Evolutionary conservation across 2,797 vertebrate genomes (phyloP).

Genomic region (Dendrocincla fuliginosa): DNA sequence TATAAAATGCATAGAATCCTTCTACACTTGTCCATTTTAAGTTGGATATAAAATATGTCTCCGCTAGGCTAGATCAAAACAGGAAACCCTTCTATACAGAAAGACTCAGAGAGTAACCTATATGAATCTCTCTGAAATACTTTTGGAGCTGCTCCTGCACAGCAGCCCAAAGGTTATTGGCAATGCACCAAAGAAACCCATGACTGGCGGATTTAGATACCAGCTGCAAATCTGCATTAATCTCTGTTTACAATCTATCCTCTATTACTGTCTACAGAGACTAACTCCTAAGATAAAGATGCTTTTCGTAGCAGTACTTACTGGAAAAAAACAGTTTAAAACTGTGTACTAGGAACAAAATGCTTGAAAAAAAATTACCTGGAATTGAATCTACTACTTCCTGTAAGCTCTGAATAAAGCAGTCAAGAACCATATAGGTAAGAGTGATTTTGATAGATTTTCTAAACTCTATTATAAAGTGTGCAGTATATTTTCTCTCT

Average conservation of each 20-base stretch:
- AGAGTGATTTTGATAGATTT: not conserved
- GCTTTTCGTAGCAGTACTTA: not conserved
- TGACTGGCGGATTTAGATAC: constrained; percentile 6
- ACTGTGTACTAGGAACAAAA: not conserved
- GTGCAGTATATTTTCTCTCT: not conserved
- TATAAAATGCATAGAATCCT: not conserved
- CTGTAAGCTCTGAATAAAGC: not conserved
- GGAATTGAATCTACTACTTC: not conserved
- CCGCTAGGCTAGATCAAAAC: not conserved
- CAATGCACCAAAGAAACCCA: constrained; percentile 11
- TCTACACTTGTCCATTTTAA: not conserved
- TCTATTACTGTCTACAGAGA: not conserved
- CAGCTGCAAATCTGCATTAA: constrained; percentile 38
- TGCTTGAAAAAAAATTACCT: not conserved
- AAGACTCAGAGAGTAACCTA: not conserved
- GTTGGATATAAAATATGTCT: not conserved
- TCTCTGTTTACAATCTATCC: constrained; percentile 38
- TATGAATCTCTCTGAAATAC: not conserved
- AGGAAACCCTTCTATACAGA: not conserved
- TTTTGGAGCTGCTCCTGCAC: not conserved
- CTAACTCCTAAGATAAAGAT: not conserved
- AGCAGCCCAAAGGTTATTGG: constrained; percentile 23
- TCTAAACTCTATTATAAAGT: not conserved
- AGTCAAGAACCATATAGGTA: not conserved
- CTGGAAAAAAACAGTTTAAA: not conserved